Percentiles rank a stretch among this genome's conserved stretches.
Evolutionary conservation across 2,113 vertebrate species (phyloP).

Genomic region (Hiodon alosoides): DNA sequence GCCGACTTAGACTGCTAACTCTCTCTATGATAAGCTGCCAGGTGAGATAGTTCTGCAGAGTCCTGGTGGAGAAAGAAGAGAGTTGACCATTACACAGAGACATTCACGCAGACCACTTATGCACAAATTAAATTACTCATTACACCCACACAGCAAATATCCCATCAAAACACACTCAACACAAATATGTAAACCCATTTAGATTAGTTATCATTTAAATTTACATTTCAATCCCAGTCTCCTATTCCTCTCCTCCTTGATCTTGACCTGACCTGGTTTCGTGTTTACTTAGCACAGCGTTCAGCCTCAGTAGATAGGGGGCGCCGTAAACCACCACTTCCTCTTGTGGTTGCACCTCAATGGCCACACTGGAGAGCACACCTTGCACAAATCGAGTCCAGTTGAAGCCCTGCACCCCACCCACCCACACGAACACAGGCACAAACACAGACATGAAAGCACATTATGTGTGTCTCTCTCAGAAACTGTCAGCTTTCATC

Average conservation of each 20-base stretch:
- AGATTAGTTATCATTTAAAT: not conserved
- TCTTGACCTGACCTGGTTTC: constrained; percentile 68
- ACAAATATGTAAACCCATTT: not conserved
- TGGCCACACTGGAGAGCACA: constrained; percentile 73
- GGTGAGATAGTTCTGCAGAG: constrained; percentile 91
- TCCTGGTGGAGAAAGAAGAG: constrained; percentile 57
- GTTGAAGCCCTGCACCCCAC: constrained; percentile 76
- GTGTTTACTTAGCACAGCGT: constrained; percentile 69
- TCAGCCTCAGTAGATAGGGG: constrained; percentile 82
- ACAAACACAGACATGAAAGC: not conserved
- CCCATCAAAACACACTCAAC: not conserved
- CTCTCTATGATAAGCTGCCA: constrained; percentile 85
- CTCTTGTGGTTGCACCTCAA: constrained; percentile 68
- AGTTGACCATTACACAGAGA: not conserved
- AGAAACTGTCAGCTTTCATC: not conserved
- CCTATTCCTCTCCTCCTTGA: not conserved
- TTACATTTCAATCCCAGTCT: not conserved
- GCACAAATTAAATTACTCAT: not conserved
- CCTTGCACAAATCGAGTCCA: constrained; percentile 86
- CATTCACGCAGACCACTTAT: not conserved
- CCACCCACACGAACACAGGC: constrained; percentile 22
- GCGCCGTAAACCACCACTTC: constrained; percentile 85
- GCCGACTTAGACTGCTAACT: constrained; percentile 79
- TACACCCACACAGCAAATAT: not conserved
- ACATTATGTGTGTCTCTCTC: not conserved